Evolutionary conservation across 2,113 vertebrate species (phyloP), one percentile per base, ranked within the genome.

Genomic region (Thunnus thynnus): DNA sequence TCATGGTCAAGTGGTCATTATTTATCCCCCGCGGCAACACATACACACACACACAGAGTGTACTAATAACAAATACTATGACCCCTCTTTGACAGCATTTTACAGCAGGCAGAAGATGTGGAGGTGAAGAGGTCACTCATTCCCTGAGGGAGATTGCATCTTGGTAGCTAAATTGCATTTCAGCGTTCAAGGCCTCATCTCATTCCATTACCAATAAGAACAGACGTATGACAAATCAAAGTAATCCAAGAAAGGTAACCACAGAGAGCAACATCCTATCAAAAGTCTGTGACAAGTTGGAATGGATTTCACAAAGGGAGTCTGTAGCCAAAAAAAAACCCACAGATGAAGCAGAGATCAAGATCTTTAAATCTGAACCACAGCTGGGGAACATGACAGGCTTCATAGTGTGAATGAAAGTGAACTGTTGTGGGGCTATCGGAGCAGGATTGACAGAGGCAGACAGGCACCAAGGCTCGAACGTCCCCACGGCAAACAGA

Each of bases 121-220:
- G 41, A 69, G 81, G 86, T 87, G 87, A 86, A 64, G 77, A 84
- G 91, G 94, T 93, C 89, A 86, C 66, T 86, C 65, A 50, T 75
- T 83, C 69, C 89, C 87, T 0, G 3, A 48, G 67, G 89, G 74
- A 82, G 72, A 86, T 77, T 87, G 64, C 65, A 77, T 88, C 82
- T 76, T 55, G 61, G 79, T 32, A 54, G 72, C 70, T 57, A 80
- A 86, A 88, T 93, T 93, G 78, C 76, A 84, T 92, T 89, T 79
- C 72, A 69, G 62, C 41, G 25, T 85, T 72, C 84, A 67, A 86
- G 82, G 74, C 69, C 51, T 87, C 57, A 66, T 83, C 57, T 83
- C 56, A 68, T 90, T 86, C 86, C 79, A 70, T 75, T 73, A 86
- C 68, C 54, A 80, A 63, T 54, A 56, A 84, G 76, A 85, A 61